Base-by-base conservation (phyloP, 2,888 invertebrate genomes). In the Cheilosia pagana region DNA sequence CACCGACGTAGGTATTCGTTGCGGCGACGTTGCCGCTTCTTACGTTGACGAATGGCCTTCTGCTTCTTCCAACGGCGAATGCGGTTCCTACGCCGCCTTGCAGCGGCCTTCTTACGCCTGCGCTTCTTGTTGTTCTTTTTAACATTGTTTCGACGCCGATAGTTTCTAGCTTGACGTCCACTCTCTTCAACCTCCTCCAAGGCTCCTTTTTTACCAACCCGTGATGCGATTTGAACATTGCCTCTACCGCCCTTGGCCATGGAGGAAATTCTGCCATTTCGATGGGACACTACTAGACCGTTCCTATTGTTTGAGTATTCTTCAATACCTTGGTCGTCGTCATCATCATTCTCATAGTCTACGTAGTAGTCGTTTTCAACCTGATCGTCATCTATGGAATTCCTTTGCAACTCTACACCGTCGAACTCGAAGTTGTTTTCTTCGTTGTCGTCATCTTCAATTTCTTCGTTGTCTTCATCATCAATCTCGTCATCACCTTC, bases 361-460 rank as follows among this genome's bases (percentile, higher is more conserved):
- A 86, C 71, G 0, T 87, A 77, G 1, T 79, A 71, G 5, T 74
- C 60, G 12, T 82, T 41, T 0, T 81, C 81, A 21, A 78, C 82
- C 8, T 39, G 43, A 12, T 23, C 39, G 4, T 76, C 41, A 0
- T 25, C 23, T 6, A 67, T 39, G 25, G 39, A 45, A 23, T 76
- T 57, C 1, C 75, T 63, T 10, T 68, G 62, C 3, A 25, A 12
- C 14, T 71, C 59, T 0, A 28, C 8, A 28, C 70, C 62, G 0
- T 71, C 41, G n/a, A 35, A 1, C 3, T 35, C 35, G 10, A 35
- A 3, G 12, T 3, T 12, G 12, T 25, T 25, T 25, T 25, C 25
- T 3, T 25, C 25, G 5, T 35, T 10, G 23, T 55, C 39, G 16
- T 60, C 41, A 12, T 12, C 57, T 8, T 68, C 48, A 14, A 60